These are phyloP conservation scores for Prunella fulvescens DNA, from an alignment of 2,113 vertebrate species.

Conservation along the genomic window DNA sequence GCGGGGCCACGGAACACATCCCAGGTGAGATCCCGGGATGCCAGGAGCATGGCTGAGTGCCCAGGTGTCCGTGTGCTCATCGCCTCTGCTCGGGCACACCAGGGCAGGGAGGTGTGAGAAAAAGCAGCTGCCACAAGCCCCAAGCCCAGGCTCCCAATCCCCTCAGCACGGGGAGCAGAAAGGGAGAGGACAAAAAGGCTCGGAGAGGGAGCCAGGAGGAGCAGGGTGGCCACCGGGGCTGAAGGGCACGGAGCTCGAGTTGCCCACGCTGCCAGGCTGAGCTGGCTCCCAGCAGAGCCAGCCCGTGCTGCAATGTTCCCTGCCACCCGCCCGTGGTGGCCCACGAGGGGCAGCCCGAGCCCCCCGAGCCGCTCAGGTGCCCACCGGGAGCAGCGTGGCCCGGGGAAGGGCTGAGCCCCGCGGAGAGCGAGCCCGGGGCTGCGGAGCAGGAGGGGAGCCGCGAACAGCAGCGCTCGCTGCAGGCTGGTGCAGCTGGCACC, in stretches of 20 bases:
- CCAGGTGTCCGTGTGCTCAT: neutral
- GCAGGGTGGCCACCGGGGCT: neutral
- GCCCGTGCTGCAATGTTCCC: neutral
- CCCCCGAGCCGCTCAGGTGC: neutral
- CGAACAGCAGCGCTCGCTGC: neutral
- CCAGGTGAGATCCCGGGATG: neutral
- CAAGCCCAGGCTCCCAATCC: neutral
- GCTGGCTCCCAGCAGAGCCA: neutral
- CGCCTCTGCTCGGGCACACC: neutral
- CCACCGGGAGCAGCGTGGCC: neutral
- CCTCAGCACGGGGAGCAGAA: fast-evolving
- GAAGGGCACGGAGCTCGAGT: neutral
- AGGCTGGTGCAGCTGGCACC: conserved; percentile 47
- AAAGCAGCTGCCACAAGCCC: neutral
- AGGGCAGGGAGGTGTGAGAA: neutral
- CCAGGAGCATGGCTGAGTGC: neutral
- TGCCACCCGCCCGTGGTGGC: fast-evolving
- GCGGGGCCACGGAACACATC: neutral
- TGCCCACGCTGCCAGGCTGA: neutral
- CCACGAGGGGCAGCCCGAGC: neutral
- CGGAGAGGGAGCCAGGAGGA: neutral
- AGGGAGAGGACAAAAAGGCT: neutral
- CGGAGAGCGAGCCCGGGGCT: fast-evolving
- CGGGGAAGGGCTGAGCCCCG: neutral
- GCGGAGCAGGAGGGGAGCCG: neutral